phyloP scores from a whole-genome alignment of 2,113 vertebrate species.

The Scytalopus superciliaris region DNA sequence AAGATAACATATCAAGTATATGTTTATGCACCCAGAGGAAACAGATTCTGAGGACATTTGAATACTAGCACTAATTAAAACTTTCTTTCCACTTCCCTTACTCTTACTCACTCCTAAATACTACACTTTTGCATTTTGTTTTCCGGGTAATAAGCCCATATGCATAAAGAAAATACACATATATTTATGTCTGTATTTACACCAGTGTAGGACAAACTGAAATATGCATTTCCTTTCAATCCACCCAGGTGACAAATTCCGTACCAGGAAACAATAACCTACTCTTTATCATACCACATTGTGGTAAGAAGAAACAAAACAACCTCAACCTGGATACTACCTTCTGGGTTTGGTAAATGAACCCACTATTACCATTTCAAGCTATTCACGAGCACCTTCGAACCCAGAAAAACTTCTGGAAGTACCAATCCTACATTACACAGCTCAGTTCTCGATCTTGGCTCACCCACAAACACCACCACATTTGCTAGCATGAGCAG shows the following conservation, averaged over 20 bases:
- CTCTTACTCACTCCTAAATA: neutral
- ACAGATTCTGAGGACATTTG: neutral
- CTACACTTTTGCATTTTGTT: neutral
- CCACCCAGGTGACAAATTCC: neutral
- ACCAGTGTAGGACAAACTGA: neutral
- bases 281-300: neutral
- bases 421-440: neutral
- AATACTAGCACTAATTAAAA: neutral
- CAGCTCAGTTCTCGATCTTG: neutral
- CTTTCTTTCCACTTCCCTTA: neutral
- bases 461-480: neutral
- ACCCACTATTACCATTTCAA: neutral
- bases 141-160: neutral
- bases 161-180: neutral
- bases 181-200: neutral
- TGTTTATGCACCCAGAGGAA: neutral
- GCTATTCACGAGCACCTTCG: neutral
- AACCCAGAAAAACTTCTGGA: neutral
- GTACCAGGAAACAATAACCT: neutral
- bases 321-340: neutral
- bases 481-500: neutral
- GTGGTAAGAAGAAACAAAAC: neutral
- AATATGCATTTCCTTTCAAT: neutral
- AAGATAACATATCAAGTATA: neutral
- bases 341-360: neutral